A percentile compares a stretch with the other conserved stretches of the same genome.
Conservation (phyloP, 2,113 vertebrate genomes). For the Eonycteris spelaea region DNA sequence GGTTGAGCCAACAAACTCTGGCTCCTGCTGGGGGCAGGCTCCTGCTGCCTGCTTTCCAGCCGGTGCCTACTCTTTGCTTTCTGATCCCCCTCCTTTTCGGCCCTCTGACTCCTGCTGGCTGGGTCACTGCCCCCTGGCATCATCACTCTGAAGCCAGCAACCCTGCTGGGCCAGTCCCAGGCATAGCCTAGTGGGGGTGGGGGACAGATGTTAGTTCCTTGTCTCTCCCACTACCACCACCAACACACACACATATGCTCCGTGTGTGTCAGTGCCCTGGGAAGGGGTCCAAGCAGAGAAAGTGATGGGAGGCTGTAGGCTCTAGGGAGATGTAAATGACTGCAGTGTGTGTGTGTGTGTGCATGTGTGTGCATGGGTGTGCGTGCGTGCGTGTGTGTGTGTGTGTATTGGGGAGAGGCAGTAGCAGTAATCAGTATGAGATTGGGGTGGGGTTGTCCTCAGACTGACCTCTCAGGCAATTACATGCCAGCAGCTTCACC, state of each 20-base stretch:
- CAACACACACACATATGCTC: constrained; percentile 29
- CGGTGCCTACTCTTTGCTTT: constrained; percentile 75
- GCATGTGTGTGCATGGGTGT: not conserved
- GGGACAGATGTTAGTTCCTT: constrained; percentile 27
- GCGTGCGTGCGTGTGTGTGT: not conserved
- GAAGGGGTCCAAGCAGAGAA: constrained; percentile 38
- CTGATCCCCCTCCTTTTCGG: constrained; percentile 65
- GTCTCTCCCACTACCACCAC: not conserved
- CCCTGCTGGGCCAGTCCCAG: constrained; percentile 59
- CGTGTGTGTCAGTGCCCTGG: constrained; percentile 6
- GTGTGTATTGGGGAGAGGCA: not conserved
- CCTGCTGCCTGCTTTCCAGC: constrained; percentile 55
- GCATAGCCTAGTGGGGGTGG: not conserved
- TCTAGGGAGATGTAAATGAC: constrained; percentile 52
- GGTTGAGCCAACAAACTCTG: constrained; percentile 25
- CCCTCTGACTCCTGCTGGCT: constrained; percentile 40
- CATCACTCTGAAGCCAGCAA: constrained; percentile 53
- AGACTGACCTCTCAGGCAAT: constrained; percentile 48
- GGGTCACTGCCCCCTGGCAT: constrained; percentile 55
- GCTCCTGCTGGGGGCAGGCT: constrained; percentile 11
- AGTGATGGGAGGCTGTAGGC: constrained; percentile 17
- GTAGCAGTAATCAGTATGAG: constrained; percentile 22
- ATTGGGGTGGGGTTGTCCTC: not conserved
- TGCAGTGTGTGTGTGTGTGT: not conserved
- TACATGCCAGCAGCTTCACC: constrained; percentile 59